phyloP scores from a whole-genome alignment of 2,888 invertebrate genomes.

The Macrophya alboannulata region DNA sequence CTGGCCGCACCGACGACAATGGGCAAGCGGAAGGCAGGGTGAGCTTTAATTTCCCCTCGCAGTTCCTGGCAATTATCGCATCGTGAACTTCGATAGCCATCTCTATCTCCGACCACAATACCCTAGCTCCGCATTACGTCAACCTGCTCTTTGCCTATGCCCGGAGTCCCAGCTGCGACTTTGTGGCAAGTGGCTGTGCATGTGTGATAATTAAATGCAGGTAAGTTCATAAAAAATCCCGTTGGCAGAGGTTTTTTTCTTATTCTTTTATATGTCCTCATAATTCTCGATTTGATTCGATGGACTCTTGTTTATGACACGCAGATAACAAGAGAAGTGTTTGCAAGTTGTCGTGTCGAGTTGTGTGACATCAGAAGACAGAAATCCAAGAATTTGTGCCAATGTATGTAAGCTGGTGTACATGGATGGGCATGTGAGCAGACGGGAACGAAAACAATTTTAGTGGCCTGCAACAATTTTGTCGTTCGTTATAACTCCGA shows the following conservation, averaged over 20 bases:
- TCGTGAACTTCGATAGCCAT: slow-evolving; percentile 76
- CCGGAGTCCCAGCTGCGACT: neutral
- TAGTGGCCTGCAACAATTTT: slow-evolving; percentile 43
- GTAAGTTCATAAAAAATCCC: neutral
- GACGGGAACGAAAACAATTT: slow-evolving; percentile 35
- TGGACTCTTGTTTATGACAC: neutral
- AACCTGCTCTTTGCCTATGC: neutral
- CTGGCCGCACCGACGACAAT: slow-evolving; percentile 60
- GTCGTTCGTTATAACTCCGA: slow-evolving; percentile 40
- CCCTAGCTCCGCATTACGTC: slow-evolving; percentile 50
- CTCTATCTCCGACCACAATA: slow-evolving; percentile 77
- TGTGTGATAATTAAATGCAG: neutral
- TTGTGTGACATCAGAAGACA: neutral
- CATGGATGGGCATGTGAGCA: neutral
- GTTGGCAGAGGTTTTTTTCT: neutral
- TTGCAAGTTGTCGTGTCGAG: neutral
- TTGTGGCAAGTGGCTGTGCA: slow-evolving; percentile 12
- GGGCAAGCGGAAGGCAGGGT: slow-evolving; percentile 76
- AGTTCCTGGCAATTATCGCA: slow-evolving; percentile 78
- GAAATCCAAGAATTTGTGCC: neutral
- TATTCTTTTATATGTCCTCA: neutral
- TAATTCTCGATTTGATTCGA: neutral
- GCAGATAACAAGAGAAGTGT: neutral
- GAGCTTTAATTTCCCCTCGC: slow-evolving; percentile 79
- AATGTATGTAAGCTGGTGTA: neutral